Conservation (phyloP, 2,888 invertebrate species). For the Hydropsyche betteni region DNA sequence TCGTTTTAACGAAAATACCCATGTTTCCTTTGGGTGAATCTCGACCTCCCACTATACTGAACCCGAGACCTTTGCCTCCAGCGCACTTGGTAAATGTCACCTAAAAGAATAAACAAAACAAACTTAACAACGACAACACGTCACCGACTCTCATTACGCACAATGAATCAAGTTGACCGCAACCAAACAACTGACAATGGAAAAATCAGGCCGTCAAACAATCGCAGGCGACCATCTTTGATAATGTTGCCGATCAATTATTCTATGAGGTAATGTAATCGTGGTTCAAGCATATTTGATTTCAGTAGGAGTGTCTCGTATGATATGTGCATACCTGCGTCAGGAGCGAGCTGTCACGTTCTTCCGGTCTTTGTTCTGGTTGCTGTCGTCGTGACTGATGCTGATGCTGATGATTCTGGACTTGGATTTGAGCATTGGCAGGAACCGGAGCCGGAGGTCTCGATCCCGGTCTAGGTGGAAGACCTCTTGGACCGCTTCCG, state of each 20-base stretch:
- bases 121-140: constrained; percentile 22
- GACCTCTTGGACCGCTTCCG: constrained; percentile 61
- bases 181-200: neutral
- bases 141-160: neutral
- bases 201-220: neutral
- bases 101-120: constrained; percentile 53
- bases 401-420: constrained; percentile 55
- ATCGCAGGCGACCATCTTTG: neutral
- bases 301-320: constrained; percentile 9
- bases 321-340: constrained; percentile 46
- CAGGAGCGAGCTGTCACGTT: constrained; percentile 58
- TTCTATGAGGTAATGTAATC: too few species aligned
- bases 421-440: constrained; percentile 14
- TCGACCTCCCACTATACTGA: constrained; percentile 88
- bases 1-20: constrained; percentile 89
- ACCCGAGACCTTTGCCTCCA: constrained; percentile 85
- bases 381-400: constrained; percentile 33
- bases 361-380: constrained; percentile 58
- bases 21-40: constrained; percentile 87
- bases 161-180: neutral
- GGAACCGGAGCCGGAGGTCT: constrained; percentile 61
- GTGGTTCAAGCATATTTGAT: too few species aligned
- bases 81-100: constrained; percentile 81
- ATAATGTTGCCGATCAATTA: too few species aligned
- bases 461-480: constrained; percentile 58